Conservation (phyloP, 2,113 vertebrate genomes). For the Rissa tridactyla region DNA sequence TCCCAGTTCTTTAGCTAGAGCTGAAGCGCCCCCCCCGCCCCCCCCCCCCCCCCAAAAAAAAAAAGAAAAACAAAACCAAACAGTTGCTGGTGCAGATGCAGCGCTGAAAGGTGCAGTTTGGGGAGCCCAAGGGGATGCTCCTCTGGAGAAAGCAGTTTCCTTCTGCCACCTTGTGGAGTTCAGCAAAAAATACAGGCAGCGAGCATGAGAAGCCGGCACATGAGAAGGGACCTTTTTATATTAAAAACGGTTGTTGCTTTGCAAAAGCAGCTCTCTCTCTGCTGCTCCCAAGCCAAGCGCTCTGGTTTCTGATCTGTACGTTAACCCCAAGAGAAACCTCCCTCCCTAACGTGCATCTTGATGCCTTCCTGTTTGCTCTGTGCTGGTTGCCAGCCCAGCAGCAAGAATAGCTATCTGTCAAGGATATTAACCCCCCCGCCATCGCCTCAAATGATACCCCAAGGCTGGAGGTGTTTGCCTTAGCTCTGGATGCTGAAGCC, state of each 20-base stretch:
- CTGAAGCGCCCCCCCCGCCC: background rate
- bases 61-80: no score
- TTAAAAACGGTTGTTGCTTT: background rate
- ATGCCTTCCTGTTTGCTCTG: background rate
- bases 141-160: background rate
- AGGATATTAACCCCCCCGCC: background rate
- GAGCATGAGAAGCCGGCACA: background rate
- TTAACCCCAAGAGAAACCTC: background rate
- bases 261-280: background rate
- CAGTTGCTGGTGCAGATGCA: background rate
- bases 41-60: no score
- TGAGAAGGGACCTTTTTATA: background rate
- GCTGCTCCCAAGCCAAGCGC: background rate
- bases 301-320: background rate
- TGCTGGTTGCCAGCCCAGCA: background rate
- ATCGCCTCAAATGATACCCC: background rate
- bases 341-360: no score
- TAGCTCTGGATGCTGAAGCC: background rate
- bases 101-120: rapidly evolving
- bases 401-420: rapidly evolving
- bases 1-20: background rate
- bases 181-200: background rate
- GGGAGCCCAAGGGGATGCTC: background rate
- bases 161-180: conserved; percentile 7
- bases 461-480: background rate